Conservation (phyloP, 2,113 vertebrate genomes). For the Calidris pugnax region DNA sequence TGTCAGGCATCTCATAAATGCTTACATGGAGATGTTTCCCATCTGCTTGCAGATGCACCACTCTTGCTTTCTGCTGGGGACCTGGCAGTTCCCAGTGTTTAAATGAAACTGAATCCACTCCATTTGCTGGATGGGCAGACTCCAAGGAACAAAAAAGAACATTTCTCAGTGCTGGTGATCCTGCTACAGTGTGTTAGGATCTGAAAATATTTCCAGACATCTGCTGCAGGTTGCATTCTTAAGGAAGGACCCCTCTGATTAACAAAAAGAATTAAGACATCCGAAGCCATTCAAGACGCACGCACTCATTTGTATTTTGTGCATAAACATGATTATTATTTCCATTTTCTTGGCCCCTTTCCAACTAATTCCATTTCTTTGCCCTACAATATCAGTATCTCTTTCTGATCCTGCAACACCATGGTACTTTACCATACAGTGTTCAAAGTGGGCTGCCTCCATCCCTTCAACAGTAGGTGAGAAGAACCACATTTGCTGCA, state of each 20-base stretch:
- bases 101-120: slow-evolving; percentile 14
- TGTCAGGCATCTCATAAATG: slow-evolving; percentile 40
- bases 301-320: background rate
- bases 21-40: slow-evolving; percentile 51
- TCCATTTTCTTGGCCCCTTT: background rate
- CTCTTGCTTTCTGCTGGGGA: slow-evolving; percentile 1
- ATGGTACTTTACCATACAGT: background rate
- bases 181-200: background rate
- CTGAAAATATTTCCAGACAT: background rate
- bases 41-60: slow-evolving; percentile 49
- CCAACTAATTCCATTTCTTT: background rate
- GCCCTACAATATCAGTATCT: background rate
- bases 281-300: background rate
- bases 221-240: background rate
- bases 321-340: background rate
- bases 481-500: background rate
- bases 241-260: background rate
- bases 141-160: slow-evolving; percentile 19
- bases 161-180: background rate
- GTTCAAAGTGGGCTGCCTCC: background rate
- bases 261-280: background rate
- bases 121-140: slow-evolving; percentile 7
- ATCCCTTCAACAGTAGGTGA: background rate
- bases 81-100: background rate
- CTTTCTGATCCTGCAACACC: background rate